phyloP scores from a whole-genome alignment of 2,113 vertebrate species.

The Ciconia maguari region DNA sequence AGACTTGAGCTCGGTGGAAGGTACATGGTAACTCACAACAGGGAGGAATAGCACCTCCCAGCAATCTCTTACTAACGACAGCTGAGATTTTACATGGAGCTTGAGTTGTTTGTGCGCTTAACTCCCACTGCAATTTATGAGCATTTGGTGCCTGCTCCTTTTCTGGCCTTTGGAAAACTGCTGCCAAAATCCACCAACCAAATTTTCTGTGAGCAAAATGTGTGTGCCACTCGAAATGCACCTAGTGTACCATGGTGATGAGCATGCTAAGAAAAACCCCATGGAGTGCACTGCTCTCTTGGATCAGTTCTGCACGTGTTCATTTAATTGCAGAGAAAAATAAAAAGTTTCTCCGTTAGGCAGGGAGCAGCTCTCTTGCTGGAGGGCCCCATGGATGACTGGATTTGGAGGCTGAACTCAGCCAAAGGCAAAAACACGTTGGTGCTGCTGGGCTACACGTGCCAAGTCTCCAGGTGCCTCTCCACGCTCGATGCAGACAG shows the following conservation, averaged over 20 bases:
- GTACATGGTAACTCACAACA: background rate
- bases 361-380: background rate
- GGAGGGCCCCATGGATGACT: background rate
- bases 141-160: background rate
- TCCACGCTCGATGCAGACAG: background rate
- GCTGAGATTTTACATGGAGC: background rate
- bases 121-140: background rate
- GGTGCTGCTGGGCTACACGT: background rate
- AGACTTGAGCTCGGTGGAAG: background rate
- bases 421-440: background rate
- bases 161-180: background rate
- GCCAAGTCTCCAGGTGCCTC: background rate
- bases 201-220: background rate
- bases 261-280: background rate
- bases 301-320: background rate
- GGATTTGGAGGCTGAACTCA: background rate
- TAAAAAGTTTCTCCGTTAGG: fast-evolving
- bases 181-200: background rate
- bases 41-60: background rate
- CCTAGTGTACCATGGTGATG: background rate
- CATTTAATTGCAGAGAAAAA: background rate
- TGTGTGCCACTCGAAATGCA: fast-evolving
- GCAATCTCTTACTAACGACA: background rate
- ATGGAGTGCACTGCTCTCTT: background rate
- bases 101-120: background rate